These are phyloP conservation scores for Armadillidium nasatum DNA, from an alignment of 1,140 invertebrate species.

Conservation along the genomic window DNA sequence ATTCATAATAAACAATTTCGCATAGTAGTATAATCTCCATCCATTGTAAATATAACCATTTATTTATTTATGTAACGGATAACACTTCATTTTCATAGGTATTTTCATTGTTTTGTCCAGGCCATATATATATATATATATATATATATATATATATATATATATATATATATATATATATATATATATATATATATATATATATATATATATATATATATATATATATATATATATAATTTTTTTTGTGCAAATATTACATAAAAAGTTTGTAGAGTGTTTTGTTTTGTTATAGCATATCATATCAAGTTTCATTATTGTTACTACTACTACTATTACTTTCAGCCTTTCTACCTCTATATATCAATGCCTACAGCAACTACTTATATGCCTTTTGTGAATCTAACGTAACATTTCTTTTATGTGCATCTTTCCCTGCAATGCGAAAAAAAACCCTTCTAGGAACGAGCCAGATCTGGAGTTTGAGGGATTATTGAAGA, in stretches of 20 bases:
- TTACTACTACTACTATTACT: neutral
- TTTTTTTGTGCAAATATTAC: constrained; percentile 1
- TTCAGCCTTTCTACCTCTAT: constrained; percentile 7
- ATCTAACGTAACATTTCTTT: constrained; percentile 2
- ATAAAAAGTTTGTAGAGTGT: neutral
- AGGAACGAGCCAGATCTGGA: constrained; percentile 57
- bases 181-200: too few species aligned
- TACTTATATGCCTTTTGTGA: constrained; percentile 10
- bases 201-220: too few species aligned
- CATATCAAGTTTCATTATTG: constrained; percentile 14
- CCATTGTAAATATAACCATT: too few species aligned
- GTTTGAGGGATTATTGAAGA: constrained; percentile 55
- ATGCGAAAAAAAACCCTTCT: constrained; percentile 31
- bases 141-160: too few species aligned
- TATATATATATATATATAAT: neutral
- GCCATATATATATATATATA: too few species aligned
- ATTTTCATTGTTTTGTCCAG: too few species aligned
- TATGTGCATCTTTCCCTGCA: constrained; percentile 21
- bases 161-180: too few species aligned
- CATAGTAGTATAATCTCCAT: too few species aligned
- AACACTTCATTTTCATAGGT: too few species aligned
- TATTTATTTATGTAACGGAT: too few species aligned
- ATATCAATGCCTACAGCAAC: constrained; percentile 5
- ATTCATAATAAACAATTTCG: too few species aligned
- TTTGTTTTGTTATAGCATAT: neutral